Evolutionary conservation across 2,888 invertebrate genomes (phyloP).

Genomic region (Ashinkailepas kermadecensis): DNA sequence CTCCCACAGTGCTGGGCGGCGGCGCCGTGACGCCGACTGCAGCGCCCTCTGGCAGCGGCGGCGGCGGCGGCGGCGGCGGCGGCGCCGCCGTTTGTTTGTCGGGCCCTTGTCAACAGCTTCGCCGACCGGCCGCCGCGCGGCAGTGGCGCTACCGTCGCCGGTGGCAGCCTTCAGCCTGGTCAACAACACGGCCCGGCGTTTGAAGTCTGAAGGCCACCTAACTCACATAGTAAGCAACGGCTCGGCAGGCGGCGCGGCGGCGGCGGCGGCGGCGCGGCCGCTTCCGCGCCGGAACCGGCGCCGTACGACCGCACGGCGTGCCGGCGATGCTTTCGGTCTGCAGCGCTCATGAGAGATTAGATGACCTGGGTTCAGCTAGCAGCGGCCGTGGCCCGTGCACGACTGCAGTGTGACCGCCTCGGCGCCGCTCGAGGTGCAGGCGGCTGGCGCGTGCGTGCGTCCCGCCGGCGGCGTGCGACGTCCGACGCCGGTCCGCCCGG

Average conservation of each 20-base stretch:
- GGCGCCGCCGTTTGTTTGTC: no score
- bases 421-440: background rate
- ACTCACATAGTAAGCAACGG: slow-evolving; percentile 20
- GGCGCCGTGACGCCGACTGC: no score
- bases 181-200: slow-evolving; percentile 5
- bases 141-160: slow-evolving; percentile 1
- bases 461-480: no score
- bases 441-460: background rate
- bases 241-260: background rate
- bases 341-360: background rate
- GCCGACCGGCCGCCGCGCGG: background rate
- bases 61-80: no score
- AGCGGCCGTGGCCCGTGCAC: background rate
- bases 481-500: no score
- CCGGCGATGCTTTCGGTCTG: background rate
- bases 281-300: background rate
- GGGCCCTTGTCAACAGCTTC: background rate
- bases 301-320: background rate
- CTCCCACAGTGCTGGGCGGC: no score
- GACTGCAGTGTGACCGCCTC: background rate
- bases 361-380: slow-evolving; percentile 15
- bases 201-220: slow-evolving; percentile 19
- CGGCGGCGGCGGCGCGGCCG: background rate
- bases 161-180: background rate
- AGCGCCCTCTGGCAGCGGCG: no score